phyloP scores from a whole-genome alignment of 37 sponge, comb jelly and placozoan genomes.

The Mnemiopsis leidyi region DNA sequence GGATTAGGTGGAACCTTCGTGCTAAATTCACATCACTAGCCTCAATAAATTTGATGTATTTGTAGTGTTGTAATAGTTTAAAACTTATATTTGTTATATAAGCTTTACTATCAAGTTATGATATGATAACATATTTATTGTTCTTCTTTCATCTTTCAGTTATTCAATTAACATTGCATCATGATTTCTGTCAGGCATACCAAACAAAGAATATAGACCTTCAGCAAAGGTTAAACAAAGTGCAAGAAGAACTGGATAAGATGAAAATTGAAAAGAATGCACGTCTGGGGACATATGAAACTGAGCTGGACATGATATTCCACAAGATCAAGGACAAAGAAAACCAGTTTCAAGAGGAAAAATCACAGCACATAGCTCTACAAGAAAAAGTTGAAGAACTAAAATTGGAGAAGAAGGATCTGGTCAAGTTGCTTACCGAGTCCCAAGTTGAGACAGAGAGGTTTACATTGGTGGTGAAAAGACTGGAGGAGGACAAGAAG shows the following conservation, averaged over 20 bases:
- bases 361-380: background rate
- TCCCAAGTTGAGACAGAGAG: slow-evolving; percentile 45
- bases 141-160: no score
- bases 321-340: slow-evolving; percentile 62
- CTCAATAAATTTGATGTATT: no score
- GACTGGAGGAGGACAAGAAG: slow-evolving; percentile 63
- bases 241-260: slow-evolving; percentile 37
- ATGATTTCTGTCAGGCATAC: background rate
- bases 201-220: slow-evolving; percentile 18
- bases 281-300: slow-evolving; percentile 51
- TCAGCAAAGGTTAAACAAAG: background rate
- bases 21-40: no score
- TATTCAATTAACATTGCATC: no score
- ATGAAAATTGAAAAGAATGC: slow-evolving; percentile 49
- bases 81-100: no score
- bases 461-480: slow-evolving; percentile 32
- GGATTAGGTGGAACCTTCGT: no score
- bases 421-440: slow-evolving; percentile 27
- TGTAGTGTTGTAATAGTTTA: no score
- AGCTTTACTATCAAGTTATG: no score
- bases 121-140: no score
- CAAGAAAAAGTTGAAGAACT: slow-evolving; percentile 30
- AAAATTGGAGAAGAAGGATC: slow-evolving; percentile 54
- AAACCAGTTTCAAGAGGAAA: background rate
- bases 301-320: slow-evolving; percentile 63